Evolutionary conservation across 2,113 vertebrate species (phyloP).

Genomic region (Argyrosomus japonicus): DNA sequence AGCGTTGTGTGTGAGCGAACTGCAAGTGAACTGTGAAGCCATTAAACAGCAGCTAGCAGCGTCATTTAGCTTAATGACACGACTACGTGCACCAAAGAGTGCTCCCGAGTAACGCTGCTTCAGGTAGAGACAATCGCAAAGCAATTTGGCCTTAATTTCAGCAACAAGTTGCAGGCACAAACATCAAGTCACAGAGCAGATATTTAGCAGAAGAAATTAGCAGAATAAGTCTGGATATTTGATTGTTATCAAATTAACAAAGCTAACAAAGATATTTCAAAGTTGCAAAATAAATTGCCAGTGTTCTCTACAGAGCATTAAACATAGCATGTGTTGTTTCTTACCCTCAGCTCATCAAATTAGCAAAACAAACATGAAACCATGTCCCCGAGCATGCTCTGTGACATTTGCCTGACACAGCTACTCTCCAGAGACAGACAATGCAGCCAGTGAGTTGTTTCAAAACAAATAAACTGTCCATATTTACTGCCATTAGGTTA

Average conservation of each 20-base stretch:
- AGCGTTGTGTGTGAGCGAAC: not conserved
- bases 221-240: too few relatives aligned
- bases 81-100: not conserved
- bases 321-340: not conserved
- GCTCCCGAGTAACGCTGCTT: not conserved
- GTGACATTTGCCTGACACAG: conserved; percentile 20
- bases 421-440: not conserved
- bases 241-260: too few relatives aligned
- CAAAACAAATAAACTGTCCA: not conserved
- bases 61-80: not conserved
- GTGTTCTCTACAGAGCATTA: not conserved
- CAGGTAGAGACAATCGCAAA: not conserved
- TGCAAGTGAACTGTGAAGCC: not conserved
- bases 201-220: too few relatives aligned
- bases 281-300: not conserved
- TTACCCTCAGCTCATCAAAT: not conserved
- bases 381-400: not conserved
- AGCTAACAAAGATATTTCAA: not conserved
- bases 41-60: conserved; percentile 7
- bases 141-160: not conserved
- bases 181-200: too few relatives aligned
- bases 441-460: not conserved
- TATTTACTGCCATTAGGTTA: not conserved
- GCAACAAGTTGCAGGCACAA: not conserved
- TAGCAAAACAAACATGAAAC: not conserved